A percentile compares a stretch with the other conserved stretches of the same genome.
phyloP scores from a whole-genome alignment of 1,140 invertebrate species.

The Sitobion miscanthi region DNA sequence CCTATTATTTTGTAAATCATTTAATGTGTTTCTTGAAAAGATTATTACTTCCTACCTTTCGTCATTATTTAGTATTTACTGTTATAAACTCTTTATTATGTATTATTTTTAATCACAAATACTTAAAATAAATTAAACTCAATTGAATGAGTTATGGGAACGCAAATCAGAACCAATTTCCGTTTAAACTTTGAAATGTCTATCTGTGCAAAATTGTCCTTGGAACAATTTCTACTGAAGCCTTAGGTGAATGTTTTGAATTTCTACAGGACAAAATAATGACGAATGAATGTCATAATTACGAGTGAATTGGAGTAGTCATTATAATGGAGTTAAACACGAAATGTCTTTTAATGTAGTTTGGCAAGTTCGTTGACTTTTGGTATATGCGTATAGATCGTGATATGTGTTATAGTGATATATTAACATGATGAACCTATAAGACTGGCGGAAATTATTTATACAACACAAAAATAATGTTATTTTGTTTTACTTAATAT shows the following conservation, averaged over 20 bases:
- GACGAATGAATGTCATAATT: not conserved
- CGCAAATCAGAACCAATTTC: not conserved
- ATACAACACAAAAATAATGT: not conserved
- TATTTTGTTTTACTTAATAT: not conserved
- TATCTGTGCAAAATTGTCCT: not conserved
- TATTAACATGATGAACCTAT: not conserved
- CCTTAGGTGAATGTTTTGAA: not conserved
- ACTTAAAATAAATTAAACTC: not conserved
- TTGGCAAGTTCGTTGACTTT: slow-evolving; percentile 21
- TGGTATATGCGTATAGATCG: not conserved
- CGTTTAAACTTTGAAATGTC: not conserved
- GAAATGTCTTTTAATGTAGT: not conserved
- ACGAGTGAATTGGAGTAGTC: not conserved
- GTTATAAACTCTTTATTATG: not conserved
- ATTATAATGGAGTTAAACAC: not conserved
- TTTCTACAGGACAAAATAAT: not conserved
- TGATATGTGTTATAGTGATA: not conserved
- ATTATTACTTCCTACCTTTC: not conserved
- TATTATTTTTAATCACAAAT: too few relatives aligned
- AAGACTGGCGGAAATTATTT: not conserved
- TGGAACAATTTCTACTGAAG: not conserved
- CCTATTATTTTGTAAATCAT: not conserved
- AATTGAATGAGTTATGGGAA: not conserved
- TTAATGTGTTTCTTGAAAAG: not conserved
- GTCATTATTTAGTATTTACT: not conserved